A percentile compares a stretch with the other conserved stretches of the same genome.
These are phyloP conservation scores for Brachypteracias leptosomus DNA, from an alignment of 2,113 vertebrate species.

Conservation along the genomic window DNA sequence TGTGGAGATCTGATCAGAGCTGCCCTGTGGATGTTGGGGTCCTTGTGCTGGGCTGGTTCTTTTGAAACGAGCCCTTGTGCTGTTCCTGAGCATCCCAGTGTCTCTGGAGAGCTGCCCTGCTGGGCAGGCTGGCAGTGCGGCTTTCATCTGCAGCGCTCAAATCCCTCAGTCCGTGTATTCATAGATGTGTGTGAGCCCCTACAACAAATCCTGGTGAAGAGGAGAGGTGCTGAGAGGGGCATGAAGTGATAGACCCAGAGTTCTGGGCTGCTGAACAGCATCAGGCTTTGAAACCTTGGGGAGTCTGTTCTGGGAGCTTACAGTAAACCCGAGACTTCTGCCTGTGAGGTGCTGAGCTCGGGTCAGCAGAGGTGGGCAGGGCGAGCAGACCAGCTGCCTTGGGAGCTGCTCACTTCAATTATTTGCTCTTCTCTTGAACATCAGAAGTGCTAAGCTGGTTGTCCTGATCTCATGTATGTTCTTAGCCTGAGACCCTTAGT, in stretches of 20 bases:
- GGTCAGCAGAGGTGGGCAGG: background rate
- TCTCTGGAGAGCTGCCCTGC: too few species aligned
- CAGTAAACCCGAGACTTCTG: background rate
- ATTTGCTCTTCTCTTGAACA: background rate
- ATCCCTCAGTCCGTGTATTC: background rate
- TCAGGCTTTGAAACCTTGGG: background rate
- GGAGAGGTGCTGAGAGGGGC: background rate
- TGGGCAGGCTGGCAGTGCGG: background rate
- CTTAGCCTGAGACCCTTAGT: background rate
- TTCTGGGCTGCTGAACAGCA: background rate
- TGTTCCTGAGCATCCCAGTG: accelerated
- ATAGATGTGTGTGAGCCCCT: background rate
- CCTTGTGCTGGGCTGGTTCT: background rate
- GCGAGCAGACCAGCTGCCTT: background rate
- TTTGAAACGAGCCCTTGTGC: background rate
- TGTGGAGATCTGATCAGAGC: background rate
- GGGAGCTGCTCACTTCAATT: background rate
- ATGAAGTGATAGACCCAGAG: background rate
- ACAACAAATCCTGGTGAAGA: background rate
- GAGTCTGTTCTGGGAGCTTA: background rate
- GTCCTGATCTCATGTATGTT: accelerated
- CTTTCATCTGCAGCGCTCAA: background rate
- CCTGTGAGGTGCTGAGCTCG: background rate
- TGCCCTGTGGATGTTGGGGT: background rate
- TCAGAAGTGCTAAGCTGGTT: background rate